Evolutionary conservation across 2,888 invertebrate species (phyloP).

Genomic region (Philopedon plagiatum): DNA sequence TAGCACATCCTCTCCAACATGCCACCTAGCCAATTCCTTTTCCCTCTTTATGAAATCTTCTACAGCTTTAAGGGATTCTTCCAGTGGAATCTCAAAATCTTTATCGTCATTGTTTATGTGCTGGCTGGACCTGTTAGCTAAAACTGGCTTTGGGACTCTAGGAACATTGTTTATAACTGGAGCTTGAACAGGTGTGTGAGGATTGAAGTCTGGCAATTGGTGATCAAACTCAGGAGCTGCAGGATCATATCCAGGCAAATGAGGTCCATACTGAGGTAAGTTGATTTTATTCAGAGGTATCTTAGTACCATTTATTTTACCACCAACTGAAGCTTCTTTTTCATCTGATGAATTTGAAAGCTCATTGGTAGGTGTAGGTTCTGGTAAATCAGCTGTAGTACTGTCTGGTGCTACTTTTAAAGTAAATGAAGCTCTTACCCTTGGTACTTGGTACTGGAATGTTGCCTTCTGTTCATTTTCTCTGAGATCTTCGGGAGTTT

Average conservation of each 20-base stretch:
- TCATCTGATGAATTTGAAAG: slow-evolving; percentile 5
- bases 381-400: slow-evolving; percentile 20
- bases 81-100: slow-evolving; percentile 47
- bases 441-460: slow-evolving; percentile 36
- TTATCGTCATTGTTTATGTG: slow-evolving; percentile 34
- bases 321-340: neutral
- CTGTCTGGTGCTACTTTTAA: slow-evolving; percentile 25
- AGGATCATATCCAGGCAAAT: slow-evolving; percentile 8
- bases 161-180: slow-evolving; percentile 5
- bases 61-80: slow-evolving; percentile 42
- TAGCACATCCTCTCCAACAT: slow-evolving; percentile 36
- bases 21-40: slow-evolving; percentile 37
- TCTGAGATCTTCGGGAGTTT: slow-evolving; percentile 6
- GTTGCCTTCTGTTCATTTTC: slow-evolving; percentile 13
- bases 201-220: slow-evolving; percentile 10
- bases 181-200: slow-evolving; percentile 13
- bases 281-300: neutral
- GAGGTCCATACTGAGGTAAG: neutral
- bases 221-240: neutral
- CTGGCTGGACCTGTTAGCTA: slow-evolving; percentile 21
- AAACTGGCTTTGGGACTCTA: slow-evolving; percentile 1
- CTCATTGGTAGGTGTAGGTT: slow-evolving; percentile 5
- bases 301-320: slow-evolving; percentile 9
- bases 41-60: slow-evolving; percentile 43
- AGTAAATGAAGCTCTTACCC: slow-evolving; percentile 34